Evolutionary conservation across 2,113 vertebrate species (phyloP).

Genomic region (Periophthalmodon schlosseri): DNA sequence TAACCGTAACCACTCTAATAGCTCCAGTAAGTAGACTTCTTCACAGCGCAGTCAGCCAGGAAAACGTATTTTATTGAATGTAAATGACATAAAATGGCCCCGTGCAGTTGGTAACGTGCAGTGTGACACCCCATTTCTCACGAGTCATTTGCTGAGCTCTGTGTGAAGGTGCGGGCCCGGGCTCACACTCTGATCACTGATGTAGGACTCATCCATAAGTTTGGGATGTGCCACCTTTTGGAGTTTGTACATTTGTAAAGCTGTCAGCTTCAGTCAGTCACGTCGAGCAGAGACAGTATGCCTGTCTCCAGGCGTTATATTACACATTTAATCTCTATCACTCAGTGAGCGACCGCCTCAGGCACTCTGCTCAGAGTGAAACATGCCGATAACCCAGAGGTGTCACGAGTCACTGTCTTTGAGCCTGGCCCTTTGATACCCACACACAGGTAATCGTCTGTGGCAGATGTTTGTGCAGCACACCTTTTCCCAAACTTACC

Average conservation of each 20-base stretch:
- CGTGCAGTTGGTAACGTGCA: constrained; percentile 52
- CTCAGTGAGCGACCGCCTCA: constrained; percentile 58
- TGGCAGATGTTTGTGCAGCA: constrained; percentile 29
- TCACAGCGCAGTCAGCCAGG: constrained; percentile 38
- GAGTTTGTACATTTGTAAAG: constrained; percentile 45
- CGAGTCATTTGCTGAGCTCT: constrained; percentile 47
- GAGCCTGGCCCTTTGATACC: constrained; percentile 50
- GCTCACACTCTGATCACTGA: constrained; percentile 47
- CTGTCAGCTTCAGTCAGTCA: constrained; percentile 70
- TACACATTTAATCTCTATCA: constrained; percentile 71
- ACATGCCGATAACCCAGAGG: constrained; percentile 60
- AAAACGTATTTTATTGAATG: constrained; percentile 50
- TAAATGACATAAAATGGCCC: constrained; percentile 61
- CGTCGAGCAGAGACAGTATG: constrained; percentile 49
- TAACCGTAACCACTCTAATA: constrained; percentile 23
- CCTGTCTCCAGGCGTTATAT: constrained; percentile 62
- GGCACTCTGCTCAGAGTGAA: constrained; percentile 61
- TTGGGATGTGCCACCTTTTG: constrained; percentile 51
- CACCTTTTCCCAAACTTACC: constrained; percentile 76
- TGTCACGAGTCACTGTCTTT: constrained; percentile 40
- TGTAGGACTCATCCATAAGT: constrained; percentile 56
- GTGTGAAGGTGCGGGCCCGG: constrained; percentile 54
- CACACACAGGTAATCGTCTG: constrained; percentile 47
- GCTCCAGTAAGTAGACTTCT: constrained; percentile 30
- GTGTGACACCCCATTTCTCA: constrained; percentile 63